Evolutionary conservation across 2,113 vertebrate species (phyloP), one percentile per base, ranked within the genome.

Genomic region (Ammodytes dubius): DNA sequence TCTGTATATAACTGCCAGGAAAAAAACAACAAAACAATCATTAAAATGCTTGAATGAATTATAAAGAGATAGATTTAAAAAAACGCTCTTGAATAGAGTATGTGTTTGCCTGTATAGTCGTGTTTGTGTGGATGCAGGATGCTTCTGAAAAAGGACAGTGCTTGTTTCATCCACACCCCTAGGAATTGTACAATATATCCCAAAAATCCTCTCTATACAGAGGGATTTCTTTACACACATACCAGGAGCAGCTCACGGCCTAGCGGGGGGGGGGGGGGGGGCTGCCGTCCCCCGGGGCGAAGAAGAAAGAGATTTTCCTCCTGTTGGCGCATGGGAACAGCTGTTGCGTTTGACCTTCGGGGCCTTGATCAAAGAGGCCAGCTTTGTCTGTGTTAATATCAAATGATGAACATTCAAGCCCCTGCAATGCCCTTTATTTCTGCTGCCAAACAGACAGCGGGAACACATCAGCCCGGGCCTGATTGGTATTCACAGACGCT

Each of bases 301-400:
- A 49, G 83, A 86, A 80, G 83, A 80, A 82, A 82, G 27, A 87
- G 87, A 56, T 75, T 68, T 7, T 56, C 46, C 54, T 83, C 78
- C 70, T 64, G 53, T 86, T 13, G 42, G 57, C 67, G 35, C 57
- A 19, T 82, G 42, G 15, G 64, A 86, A 70, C 93, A 92, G 92
- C 87, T 93, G 91, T 76, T 92, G 40, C n/a, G 11, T 46, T 91
- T 92, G 93, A 94, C 93, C 94, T 94, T 90, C 88, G 39, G 27
- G 66, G 77, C 88, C 88, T 61, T 84, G 91, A 95, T 95, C 92
- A 94, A 92, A 94, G 91, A 83, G 82, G 43, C 56, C 79, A 52
- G 79, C 83, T 87, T 85, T 90, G 88, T 88, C 79, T 89, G 64
- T 74, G 89, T 92, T 91, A 91, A 92, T 87, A 92, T 89, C 79